phyloP scores from a whole-genome alignment of 2,888 invertebrate genomes.

The Mycalesis mineus region DNA sequence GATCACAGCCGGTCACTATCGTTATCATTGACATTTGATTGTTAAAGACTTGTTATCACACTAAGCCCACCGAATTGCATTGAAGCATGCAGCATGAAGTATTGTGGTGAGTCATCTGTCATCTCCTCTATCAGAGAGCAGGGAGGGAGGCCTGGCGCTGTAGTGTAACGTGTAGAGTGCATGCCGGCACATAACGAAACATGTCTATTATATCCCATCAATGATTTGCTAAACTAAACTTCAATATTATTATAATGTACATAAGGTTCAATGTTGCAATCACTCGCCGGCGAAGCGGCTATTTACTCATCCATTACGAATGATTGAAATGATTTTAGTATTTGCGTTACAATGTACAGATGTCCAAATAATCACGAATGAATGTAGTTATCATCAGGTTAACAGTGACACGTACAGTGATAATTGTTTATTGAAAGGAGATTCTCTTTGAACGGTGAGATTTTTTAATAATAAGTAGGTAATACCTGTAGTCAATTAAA shows the following conservation, averaged over 20 bases:
- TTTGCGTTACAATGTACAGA: conserved; percentile 17
- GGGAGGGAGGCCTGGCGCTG: too few relatives aligned
- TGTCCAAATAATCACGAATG: conserved; percentile 22
- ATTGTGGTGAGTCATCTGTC: too few relatives aligned
- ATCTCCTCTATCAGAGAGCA: too few relatives aligned
- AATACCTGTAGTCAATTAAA: too few relatives aligned
- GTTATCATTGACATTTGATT: too few relatives aligned
- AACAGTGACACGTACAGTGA: conserved; percentile 6
- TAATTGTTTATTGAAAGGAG: not conserved
- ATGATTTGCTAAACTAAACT: conserved; percentile 2
- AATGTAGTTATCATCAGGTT: conserved; percentile 14
- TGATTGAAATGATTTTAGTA: conserved; percentile 26
- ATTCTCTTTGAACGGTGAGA: not conserved
- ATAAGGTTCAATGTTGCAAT: not conserved
- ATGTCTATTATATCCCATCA: too few relatives aligned
- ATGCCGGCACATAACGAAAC: too few relatives aligned
- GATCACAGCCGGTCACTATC: not conserved
- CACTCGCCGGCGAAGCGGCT: not conserved
- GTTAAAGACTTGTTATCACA: too few relatives aligned
- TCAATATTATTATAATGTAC: not conserved
- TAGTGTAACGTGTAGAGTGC: too few relatives aligned
- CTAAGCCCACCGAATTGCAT: too few relatives aligned
- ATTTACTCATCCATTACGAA: conserved; percentile 20
- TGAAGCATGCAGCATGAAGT: too few relatives aligned
- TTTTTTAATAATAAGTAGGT: not conserved